Percentiles rank a stretch among this genome's conserved stretches.
Evolutionary conservation across 2,113 vertebrate species (phyloP).

Genomic region (Sinosuthora webbiana): DNA sequence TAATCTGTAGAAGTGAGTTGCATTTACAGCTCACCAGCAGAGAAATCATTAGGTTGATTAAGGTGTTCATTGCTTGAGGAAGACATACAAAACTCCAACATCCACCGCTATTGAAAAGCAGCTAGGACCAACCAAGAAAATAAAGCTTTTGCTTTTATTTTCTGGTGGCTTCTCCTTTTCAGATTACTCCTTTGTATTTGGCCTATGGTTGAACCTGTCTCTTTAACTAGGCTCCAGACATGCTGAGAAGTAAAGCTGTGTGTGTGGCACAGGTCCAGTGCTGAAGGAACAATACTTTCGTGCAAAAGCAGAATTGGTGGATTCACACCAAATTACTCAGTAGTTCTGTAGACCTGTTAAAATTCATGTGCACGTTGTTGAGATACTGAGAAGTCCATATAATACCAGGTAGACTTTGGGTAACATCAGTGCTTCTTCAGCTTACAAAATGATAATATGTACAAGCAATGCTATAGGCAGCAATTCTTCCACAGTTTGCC

Average conservation of each 20-base stretch:
- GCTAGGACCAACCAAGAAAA: background rate
- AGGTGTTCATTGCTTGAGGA: background rate
- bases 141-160: background rate
- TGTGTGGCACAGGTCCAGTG: slow-evolving; percentile 1
- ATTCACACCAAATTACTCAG: background rate
- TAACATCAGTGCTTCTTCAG: background rate
- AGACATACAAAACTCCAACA: background rate
- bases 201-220: background rate
- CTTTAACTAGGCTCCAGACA: background rate
- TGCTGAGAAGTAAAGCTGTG: background rate
- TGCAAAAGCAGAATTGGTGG: slow-evolving; percentile 20
- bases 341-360: background rate
- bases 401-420: background rate
- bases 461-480: background rate
- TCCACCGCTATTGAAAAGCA: background rate
- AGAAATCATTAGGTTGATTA: background rate
- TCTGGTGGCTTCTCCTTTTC: background rate
- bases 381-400: background rate
- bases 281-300: background rate
- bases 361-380: background rate
- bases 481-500: background rate
- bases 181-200: background rate
- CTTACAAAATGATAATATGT: background rate
- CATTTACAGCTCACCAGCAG: background rate
- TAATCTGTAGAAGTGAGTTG: background rate